Conservation (phyloP, 2,888 invertebrate species). For the Junonia oenone region DNA sequence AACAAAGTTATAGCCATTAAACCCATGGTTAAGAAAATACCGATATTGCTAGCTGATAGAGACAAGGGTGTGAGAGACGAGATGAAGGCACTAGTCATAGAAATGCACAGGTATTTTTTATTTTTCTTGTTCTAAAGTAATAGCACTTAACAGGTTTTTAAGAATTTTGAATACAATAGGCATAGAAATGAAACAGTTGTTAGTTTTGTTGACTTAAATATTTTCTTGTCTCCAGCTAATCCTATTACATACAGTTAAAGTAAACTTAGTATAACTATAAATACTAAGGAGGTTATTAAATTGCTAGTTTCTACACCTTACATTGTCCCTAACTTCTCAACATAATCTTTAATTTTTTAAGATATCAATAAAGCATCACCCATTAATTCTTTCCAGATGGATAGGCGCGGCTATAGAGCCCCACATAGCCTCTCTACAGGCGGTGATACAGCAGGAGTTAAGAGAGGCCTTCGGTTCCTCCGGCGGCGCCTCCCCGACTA, state of each 20-base stretch:
- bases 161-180: too few species aligned
- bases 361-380: too few species aligned
- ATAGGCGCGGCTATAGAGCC: constrained; percentile 90
- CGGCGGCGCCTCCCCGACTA: constrained; percentile 82
- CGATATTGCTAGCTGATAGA: constrained; percentile 90
- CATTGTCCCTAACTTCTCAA: too few species aligned
- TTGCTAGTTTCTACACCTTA: too few species aligned
- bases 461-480: constrained; percentile 94
- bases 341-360: too few species aligned
- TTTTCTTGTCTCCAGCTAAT: too few species aligned
- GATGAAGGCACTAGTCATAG: constrained; percentile 93
- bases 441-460: constrained; percentile 93
- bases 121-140: background rate
- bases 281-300: too few species aligned
- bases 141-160: too few species aligned
- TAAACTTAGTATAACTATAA: too few species aligned
- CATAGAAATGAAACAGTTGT: too few species aligned
- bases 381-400: constrained; percentile 83
- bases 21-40: constrained; percentile 92
- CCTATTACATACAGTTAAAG: too few species aligned
- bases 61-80: constrained; percentile 96
- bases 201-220: too few species aligned
- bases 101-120: constrained; percentile 87
- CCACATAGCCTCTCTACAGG: constrained; percentile 91
- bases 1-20: constrained; percentile 94